Evolutionary conservation across 2,797 vertebrate genomes (phyloP), one percentile per base, ranked within the genome.

Genomic region (Rhynchonycteris naso): DNA sequence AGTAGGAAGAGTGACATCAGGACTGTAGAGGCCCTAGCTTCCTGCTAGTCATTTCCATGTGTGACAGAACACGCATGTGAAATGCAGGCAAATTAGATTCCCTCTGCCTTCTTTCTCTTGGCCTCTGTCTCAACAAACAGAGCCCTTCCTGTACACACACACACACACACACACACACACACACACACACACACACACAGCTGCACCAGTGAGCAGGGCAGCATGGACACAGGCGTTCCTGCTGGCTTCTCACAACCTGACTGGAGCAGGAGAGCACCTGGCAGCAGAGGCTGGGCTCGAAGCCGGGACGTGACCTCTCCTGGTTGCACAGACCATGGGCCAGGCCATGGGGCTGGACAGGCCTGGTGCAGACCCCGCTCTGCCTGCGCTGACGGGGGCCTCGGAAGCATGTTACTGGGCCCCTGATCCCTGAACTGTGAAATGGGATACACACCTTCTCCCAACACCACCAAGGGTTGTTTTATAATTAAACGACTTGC

Each of bases 111-210:
- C 74, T 12, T 59, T 50, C 69, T 24, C 75, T 2, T 3, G 50
- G 30, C 30, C 74, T 83, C 68, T 52, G 65, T 28, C 87, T 92
- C 66, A 30, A 0, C 47, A 69, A 58, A 61, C 84, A 76, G 86
- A 74, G 43, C 33, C 19, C 28, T n/a, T 47, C 30, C 19, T 38
- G 1, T 22, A 65, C 24, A 3, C 19, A 1, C 4, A 5, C 28
- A 5, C 5, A 0, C 54, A 0, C 22, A 0, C 75, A 13, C 15
- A 10, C 1, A 1, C 18, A 2, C 24, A 19, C 76, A 35, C 59
- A 22, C 0, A 28, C 12, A 19, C 26, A 38, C 21, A 52, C 10
- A 21, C 33, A 1, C 21, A 35, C 13, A 7, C 38, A 38, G 10
- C 26, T 15, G 52, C 33, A 59, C 33, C 54, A 18, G 47, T 8